Evolutionary conservation across 2,888 invertebrate genomes (phyloP).

Genomic region (Pyrochroa serraticornis): DNA sequence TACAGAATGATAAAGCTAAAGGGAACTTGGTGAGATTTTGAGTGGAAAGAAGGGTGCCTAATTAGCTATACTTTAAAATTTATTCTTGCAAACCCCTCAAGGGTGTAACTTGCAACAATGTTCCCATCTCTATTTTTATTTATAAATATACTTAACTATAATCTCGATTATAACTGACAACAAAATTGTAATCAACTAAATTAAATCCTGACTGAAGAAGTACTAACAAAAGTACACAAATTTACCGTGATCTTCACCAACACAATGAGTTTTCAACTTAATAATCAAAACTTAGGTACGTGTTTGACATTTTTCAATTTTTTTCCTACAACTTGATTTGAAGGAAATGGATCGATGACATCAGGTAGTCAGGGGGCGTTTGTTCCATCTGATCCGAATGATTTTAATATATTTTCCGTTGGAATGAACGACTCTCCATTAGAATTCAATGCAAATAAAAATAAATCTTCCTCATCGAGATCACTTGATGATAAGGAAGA

Average conservation of each 20-base stretch:
- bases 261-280: constrained; percentile 1
- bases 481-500: constrained; percentile 57
- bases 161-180: no score
- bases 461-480: constrained; percentile 62
- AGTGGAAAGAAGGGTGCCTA: no score
- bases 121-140: no score
- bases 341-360: constrained; percentile 31
- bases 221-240: neutral
- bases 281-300: constrained; percentile 3
- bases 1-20: no score
- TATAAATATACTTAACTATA: no score
- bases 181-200: no score
- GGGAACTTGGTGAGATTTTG: no score
- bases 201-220: no score
- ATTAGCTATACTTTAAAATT: no score
- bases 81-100: no score
- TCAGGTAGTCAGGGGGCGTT: constrained; percentile 15
- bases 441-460: constrained; percentile 68
- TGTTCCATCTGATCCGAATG: constrained; percentile 26
- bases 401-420: constrained; percentile 31
- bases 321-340: no score
- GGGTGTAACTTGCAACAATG: no score
- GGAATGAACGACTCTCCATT: constrained; percentile 66
- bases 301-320: neutral
- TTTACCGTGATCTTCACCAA: neutral